These are phyloP conservation scores for Sula dactylatra DNA, from an alignment of 2,113 vertebrate species.

Conservation along the genomic window DNA sequence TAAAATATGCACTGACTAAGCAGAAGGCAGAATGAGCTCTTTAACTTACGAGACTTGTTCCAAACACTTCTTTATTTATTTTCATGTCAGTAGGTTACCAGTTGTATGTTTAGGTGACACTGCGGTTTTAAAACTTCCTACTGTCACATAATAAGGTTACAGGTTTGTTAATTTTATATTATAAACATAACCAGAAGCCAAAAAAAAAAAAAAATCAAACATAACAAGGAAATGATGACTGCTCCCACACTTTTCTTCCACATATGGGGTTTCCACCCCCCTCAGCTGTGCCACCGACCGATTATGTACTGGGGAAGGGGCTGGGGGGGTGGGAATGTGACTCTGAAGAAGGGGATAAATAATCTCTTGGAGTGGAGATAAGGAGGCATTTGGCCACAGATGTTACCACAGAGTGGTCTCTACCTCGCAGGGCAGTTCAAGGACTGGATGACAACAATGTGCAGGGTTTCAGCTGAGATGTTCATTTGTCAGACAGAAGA, in stretches of 20 bases:
- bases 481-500: neutral
- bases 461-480: neutral
- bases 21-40: neutral
- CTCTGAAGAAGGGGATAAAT: neutral
- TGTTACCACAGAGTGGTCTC: rapidly evolving
- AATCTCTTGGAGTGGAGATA: neutral
- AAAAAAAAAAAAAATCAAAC: neutral
- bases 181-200: neutral
- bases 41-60: neutral
- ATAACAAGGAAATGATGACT: neutral
- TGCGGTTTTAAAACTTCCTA: neutral
- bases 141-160: neutral
- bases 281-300: neutral
- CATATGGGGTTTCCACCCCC: neutral
- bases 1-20: neutral
- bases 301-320: neutral
- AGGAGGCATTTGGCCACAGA: neutral
- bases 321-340: neutral
- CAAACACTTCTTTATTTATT: neutral
- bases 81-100: neutral
- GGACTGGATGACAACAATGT: neutral
- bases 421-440: neutral
- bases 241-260: neutral
- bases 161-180: neutral
- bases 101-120: neutral